phyloP scores from a whole-genome alignment of 1,140 invertebrate species.

The Orius insidiosus region DNA sequence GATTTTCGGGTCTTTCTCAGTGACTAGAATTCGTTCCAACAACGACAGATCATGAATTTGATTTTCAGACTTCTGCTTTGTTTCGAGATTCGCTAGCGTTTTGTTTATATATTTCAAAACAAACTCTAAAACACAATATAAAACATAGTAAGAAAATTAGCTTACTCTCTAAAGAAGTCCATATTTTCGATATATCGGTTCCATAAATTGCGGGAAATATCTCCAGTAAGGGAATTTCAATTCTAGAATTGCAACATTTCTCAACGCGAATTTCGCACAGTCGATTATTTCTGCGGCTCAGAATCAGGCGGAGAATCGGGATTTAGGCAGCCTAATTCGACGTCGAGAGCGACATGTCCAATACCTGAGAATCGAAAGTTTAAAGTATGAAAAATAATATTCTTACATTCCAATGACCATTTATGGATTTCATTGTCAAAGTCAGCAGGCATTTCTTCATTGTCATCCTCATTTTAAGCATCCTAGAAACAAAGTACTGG shows the following conservation, averaged over 20 bases:
- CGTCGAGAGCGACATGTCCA: constrained; percentile 66
- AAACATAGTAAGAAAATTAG: too few relatives aligned
- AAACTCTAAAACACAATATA: constrained; percentile 53
- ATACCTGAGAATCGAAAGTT: constrained; percentile 49
- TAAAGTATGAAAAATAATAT: neutral
- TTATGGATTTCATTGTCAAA: constrained; percentile 70
- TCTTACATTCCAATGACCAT: constrained; percentile 76
- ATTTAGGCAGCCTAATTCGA: constrained; percentile 62
- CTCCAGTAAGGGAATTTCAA: constrained; percentile 73
- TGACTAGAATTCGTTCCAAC: constrained; percentile 54
- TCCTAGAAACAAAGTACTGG: constrained; percentile 31
- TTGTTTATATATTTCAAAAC: constrained; percentile 65
- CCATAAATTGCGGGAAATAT: constrained; percentile 58
- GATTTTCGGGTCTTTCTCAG: constrained; percentile 60
- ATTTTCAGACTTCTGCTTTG: constrained; percentile 34
- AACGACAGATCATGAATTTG: constrained; percentile 49
- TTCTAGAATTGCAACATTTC: constrained; percentile 65
- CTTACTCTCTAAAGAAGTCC: constrained; percentile 73
- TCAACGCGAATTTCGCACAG: constrained; percentile 63
- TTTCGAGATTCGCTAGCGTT: constrained; percentile 50
- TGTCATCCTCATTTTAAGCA: constrained; percentile 42
- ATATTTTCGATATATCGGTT: constrained; percentile 67
- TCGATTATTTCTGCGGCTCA: constrained; percentile 75
- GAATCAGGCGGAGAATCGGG: constrained; percentile 43
- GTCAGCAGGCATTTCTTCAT: constrained; percentile 46